Base-by-base conservation (phyloP, 1,140 invertebrate genomes). In the Centruroides sculpturatus region DNA sequence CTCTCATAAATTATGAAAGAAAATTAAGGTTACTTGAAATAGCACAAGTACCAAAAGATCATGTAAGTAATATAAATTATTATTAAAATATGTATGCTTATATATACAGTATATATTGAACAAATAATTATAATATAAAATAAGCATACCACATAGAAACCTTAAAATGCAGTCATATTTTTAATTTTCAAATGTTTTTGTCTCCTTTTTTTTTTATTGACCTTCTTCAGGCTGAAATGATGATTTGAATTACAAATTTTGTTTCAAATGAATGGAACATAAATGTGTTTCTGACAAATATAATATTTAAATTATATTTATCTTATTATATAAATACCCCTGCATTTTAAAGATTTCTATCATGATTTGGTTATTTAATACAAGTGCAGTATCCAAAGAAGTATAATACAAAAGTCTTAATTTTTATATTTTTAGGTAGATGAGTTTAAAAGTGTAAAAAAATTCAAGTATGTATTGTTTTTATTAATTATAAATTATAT, bases 401-500 rank as follows among this genome's bases (percentile, higher is more conserved):
- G 5, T 41, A 6, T 8, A 6, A 6, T 41, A 41, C 5, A 41
- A 41, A 41, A 41, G 23, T 23, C 8, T 6, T 41, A 41, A 41
- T 41, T 41, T 41, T 6, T 41, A 41, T 6, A 41, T 41, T 41
- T 41, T 41, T 64, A 76, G 74, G 76, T 94, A 4, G 94, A 98
- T 75, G 95, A 98, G 71, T 99, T 99, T 71, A 99, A 99, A 78
- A 97, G 92, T 36, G 87, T 99, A 7, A 94, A 91, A 72, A 98
- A 91, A 63, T 99, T 98, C 73, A 96, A 96, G 77, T 81, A 70
- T 57, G 47, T 63, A 4, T 55, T 10, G 1, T 60, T 56, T 36
- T 60, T 34, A 54, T 54, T 53, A 56, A 36, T 62, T 6, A 36
- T 53, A 5, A 6, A 53, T 8, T 6, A 41, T 41, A 41, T 41